Percentiles rank a stretch among this genome's conserved stretches.
Evolutionary conservation across 2,888 invertebrate genomes (phyloP).

Genomic region (Amphipyra tragopoginis): DNA sequence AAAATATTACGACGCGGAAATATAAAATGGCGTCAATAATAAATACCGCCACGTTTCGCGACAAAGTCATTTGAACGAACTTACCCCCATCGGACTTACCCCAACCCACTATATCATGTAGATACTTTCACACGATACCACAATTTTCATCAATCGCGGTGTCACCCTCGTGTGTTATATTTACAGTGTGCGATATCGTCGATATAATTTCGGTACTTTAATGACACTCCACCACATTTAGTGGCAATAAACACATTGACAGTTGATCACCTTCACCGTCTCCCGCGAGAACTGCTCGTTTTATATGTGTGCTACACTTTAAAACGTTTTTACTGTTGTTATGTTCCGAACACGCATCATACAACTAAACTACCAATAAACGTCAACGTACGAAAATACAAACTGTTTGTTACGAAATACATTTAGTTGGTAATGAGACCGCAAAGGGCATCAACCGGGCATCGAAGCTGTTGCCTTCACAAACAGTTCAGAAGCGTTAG

Average conservation of each 20-base stretch:
- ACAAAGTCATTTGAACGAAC: too few species aligned
- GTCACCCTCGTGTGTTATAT: not conserved
- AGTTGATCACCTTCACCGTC: slow-evolving; percentile 13
- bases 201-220: slow-evolving; percentile 39
- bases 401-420: slow-evolving; percentile 36
- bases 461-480: slow-evolving; percentile 39
- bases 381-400: slow-evolving; percentile 17
- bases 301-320: slow-evolving; percentile 24
- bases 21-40: too few species aligned
- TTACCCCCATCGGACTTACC: too few species aligned
- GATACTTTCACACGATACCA: too few species aligned
- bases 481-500: slow-evolving; percentile 48
- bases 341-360: slow-evolving; percentile 2
- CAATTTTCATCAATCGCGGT: too few species aligned
- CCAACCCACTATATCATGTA: too few species aligned
- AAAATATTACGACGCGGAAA: too few species aligned
- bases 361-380: slow-evolving; percentile 11
- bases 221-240: slow-evolving; percentile 32
- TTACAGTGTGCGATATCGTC: slow-evolving; percentile 1
- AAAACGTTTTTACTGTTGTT: slow-evolving; percentile 17
- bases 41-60: too few species aligned
- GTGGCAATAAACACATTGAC: slow-evolving; percentile 34
- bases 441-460: slow-evolving; percentile 50
- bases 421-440: slow-evolving; percentile 50
- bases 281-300: slow-evolving; percentile 18